Conservation (phyloP, 2,888 invertebrate species). For the Hyppa rectilinea region DNA sequence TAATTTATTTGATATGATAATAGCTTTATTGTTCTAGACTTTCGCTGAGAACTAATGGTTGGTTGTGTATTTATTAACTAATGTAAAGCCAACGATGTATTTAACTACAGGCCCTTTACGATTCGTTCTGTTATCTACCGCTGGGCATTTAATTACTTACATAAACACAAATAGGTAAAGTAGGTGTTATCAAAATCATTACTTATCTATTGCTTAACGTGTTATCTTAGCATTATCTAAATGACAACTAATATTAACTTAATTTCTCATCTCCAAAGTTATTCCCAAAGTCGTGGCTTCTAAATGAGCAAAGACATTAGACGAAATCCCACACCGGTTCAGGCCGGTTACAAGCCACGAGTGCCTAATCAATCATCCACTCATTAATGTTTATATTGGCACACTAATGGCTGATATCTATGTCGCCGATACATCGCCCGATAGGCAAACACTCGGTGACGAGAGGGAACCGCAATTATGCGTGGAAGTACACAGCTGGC, state of each 20-base stretch:
- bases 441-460: constrained; percentile 69
- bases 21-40: constrained; percentile 48
- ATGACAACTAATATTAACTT: constrained; percentile 36
- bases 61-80: constrained; percentile 17
- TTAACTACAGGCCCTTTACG: neutral
- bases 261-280: constrained; percentile 43
- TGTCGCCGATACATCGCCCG: constrained; percentile 67
- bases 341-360: constrained; percentile 26
- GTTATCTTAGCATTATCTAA: constrained; percentile 24
- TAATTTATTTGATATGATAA: constrained; percentile 42
- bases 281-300: constrained; percentile 28
- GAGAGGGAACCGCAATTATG: constrained; percentile 66
- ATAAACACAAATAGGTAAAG: neutral
- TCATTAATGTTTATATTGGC: constrained; percentile 72
- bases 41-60: constrained; percentile 38
- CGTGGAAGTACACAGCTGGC: constrained; percentile 75
- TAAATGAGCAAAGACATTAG: constrained; percentile 52
- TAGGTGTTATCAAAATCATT: constrained; percentile 3
- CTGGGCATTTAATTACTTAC: neutral
- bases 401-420: constrained; percentile 74
- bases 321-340: constrained; percentile 51
- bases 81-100: constrained; percentile 2
- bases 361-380: constrained; percentile 61
- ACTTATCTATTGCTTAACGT: constrained; percentile 17
- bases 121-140: neutral